Percentiles rank a stretch among this genome's conserved stretches.
Conservation (phyloP, 2,113 vertebrate species). For the Pteruthius melanotis region DNA sequence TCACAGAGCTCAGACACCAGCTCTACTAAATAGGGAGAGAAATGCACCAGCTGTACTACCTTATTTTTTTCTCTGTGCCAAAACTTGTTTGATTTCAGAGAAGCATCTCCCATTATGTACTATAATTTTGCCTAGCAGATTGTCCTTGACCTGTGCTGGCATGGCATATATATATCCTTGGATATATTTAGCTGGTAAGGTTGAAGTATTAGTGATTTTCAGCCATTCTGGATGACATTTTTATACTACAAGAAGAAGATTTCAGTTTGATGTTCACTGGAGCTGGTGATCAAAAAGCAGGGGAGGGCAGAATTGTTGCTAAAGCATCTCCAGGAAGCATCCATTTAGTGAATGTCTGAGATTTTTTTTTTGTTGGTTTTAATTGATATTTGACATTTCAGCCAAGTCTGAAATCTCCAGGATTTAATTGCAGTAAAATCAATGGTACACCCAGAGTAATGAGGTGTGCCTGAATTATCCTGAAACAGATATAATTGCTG, state of each 20-base stretch:
- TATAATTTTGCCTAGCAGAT: not conserved
- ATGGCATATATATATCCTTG: not conserved
- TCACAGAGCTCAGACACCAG: not conserved
- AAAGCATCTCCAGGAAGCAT: not conserved
- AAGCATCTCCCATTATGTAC: not conserved
- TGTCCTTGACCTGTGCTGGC: not conserved
- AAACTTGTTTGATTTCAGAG: not conserved
- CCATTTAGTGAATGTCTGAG: not conserved
- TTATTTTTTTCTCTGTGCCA: not conserved
- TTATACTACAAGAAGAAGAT: not conserved
- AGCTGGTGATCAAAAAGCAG: not conserved
- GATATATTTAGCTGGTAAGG: not conserved
- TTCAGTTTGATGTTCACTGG: not conserved
- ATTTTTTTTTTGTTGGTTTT: not conserved
- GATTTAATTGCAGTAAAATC: conserved; percentile 37
- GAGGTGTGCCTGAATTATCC: conserved; percentile 34
- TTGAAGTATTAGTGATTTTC: not conserved
- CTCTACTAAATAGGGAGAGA: not conserved
- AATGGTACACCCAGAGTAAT: not conserved
- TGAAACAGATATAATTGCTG: conserved; percentile 50
- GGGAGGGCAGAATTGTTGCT: not conserved
- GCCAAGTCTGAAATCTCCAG: conserved; percentile 12
- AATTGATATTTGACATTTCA: conserved; percentile 30
- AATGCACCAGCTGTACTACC: not conserved
- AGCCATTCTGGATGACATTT: not conserved